A percentile compares a stretch with the other conserved stretches of the same genome.
Evolutionary conservation across 2,888 invertebrate species (phyloP).

Genomic region (Hemistola chrysoprasaria): DNA sequence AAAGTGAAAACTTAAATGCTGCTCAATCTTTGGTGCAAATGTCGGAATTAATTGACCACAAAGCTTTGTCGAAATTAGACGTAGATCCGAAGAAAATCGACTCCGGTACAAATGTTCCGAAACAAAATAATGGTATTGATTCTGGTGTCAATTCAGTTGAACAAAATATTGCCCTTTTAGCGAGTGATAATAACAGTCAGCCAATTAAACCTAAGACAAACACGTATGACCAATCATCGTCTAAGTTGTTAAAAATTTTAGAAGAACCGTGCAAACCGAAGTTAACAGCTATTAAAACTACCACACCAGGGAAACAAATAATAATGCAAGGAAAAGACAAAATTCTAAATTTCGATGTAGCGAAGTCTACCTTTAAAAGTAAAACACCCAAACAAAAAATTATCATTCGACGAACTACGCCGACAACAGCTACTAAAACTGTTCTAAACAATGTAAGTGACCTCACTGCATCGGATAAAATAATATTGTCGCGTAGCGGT

Average conservation of each 20-base stretch:
- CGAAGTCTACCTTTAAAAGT: slow-evolving; percentile 55
- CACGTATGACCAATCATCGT: slow-evolving; percentile 68
- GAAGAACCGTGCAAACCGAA: slow-evolving; percentile 71
- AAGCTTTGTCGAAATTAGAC: slow-evolving; percentile 22
- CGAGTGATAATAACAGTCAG: slow-evolving; percentile 50
- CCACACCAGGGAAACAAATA: slow-evolving; percentile 50
- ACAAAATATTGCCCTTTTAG: slow-evolving; percentile 48
- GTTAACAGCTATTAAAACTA: slow-evolving; percentile 44
- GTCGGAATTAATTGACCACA: slow-evolving; percentile 71
- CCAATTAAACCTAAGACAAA: slow-evolving; percentile 40
- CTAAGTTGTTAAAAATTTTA: slow-evolving; percentile 81
- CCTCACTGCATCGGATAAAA: slow-evolving; percentile 59
- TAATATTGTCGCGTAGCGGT: slow-evolving; percentile 62
- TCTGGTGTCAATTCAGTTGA: slow-evolving; percentile 36
- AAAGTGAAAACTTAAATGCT: slow-evolving; percentile 73
- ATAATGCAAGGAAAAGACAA: slow-evolving; percentile 66
- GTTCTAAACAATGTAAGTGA: slow-evolving; percentile 61
- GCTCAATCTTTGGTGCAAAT: slow-evolving; percentile 77
- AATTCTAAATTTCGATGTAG: slow-evolving; percentile 72
- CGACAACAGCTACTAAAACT: slow-evolving; percentile 47
- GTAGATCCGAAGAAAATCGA: slow-evolving; percentile 40
- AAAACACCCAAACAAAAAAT: slow-evolving; percentile 71
- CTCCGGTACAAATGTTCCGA: slow-evolving; percentile 28
- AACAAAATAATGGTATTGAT: slow-evolving; percentile 48
- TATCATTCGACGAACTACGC: slow-evolving; percentile 63